Percentiles rank a stretch among this genome's conserved stretches.
These are phyloP conservation scores for Spilosoma lubricipeda DNA, from an alignment of 2,888 invertebrate species.

Conservation along the genomic window DNA sequence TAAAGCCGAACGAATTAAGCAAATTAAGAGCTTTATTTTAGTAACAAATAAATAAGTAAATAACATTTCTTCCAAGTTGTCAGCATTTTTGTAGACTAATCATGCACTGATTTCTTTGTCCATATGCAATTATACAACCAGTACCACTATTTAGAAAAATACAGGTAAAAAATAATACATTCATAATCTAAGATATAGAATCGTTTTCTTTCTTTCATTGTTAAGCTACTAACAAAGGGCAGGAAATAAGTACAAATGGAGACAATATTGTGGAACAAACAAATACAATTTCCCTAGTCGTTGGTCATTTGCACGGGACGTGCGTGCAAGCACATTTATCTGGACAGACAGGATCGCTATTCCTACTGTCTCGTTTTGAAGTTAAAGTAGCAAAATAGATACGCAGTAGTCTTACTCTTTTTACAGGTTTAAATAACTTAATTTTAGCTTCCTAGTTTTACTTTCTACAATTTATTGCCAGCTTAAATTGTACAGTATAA, in stretches of 20 bases:
- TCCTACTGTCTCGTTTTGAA: slow-evolving; percentile 26
- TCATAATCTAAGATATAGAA: not conserved
- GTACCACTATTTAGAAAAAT: not conserved
- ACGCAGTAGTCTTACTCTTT: slow-evolving; percentile 20
- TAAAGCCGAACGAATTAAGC: too few relatives aligned
- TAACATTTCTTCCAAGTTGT: too few relatives aligned
- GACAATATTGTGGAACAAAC: slow-evolving; percentile 48
- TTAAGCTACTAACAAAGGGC: slow-evolving; percentile 21
- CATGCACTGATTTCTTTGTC: too few relatives aligned
- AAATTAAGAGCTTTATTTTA: too few relatives aligned
- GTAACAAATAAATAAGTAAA: too few relatives aligned
- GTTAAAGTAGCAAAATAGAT: not conserved
- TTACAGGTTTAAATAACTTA: not conserved
- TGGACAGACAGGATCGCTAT: slow-evolving; percentile 36
- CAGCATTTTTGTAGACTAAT: too few relatives aligned
- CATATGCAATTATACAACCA: too few relatives aligned
- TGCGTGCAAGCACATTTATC: slow-evolving; percentile 44
- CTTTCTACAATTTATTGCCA: not conserved
- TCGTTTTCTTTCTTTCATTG: not conserved
- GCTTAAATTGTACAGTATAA: not conserved
- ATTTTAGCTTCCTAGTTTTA: not conserved
- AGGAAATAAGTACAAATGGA: slow-evolving; percentile 50
- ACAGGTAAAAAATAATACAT: not conserved
- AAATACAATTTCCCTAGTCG: slow-evolving; percentile 37
- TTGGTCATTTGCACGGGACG: slow-evolving; percentile 47